Percentiles rank a stretch among this genome's conserved stretches.
Evolutionary conservation across 2,797 vertebrate genomes (phyloP).

Genomic region (Tarsius wallacei): DNA sequence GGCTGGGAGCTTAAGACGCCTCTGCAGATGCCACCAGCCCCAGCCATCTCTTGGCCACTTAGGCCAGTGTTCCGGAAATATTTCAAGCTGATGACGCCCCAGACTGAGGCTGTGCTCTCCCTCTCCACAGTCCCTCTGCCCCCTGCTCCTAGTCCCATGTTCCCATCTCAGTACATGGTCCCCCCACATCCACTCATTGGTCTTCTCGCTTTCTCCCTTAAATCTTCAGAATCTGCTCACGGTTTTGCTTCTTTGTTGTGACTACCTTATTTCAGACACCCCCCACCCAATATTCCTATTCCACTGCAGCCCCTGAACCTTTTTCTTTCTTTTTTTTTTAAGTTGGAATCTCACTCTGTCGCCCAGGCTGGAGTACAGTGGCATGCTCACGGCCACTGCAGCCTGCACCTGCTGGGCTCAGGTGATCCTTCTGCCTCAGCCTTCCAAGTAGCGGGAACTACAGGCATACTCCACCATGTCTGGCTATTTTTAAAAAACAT

Average conservation of each 20-base stretch:
- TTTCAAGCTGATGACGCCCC: not conserved
- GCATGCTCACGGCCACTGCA: no score
- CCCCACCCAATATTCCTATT: not conserved
- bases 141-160: no score
- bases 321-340: not conserved
- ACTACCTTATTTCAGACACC: not conserved
- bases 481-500: no score
- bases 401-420: no score
- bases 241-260: not conserved
- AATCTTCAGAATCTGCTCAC: not conserved
- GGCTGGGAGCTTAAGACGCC: not conserved
- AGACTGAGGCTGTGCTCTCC: not conserved
- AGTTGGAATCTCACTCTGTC: no score
- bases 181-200: not conserved
- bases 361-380: no score
- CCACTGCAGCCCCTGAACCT: not conserved
- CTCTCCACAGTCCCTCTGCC: accelerated
- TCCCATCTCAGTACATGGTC: not conserved
- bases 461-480: no score
- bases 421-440: no score
- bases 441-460: no score
- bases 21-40: no score
- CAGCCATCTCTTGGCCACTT: not conserved
- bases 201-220: not conserved
- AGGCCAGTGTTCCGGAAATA: not conserved